Evolutionary conservation across 1,140 invertebrate genomes (phyloP), one percentile per base, ranked within the genome.

Genomic region (Dendroctonus valens): DNA sequence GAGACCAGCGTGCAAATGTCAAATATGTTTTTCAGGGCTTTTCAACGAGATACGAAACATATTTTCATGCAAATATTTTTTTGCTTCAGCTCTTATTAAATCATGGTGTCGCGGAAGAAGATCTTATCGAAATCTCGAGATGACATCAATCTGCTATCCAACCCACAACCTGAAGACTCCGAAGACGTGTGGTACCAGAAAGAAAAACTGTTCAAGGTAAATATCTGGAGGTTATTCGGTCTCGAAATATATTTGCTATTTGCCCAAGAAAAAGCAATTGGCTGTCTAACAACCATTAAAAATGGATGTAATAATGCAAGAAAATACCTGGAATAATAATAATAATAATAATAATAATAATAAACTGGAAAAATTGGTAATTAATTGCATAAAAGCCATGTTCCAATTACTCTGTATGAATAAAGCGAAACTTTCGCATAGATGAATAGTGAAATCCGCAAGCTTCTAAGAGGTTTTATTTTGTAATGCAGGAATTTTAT

Each of bases 161-260:
- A 86, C 59, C 80, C 85, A 59, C 78, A 80, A 53, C 81, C 81
- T 66, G 79, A 81, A 48, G 86, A 88, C 53, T 86, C 88, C 69
- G 87, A 89, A 72, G 88, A 90, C 70, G 84, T 88, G 37, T 90
- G 87, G 88, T 88, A 86, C 74, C 83, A 86, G 70, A 84, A 87
- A 75, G 87, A 90, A 69, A 88, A 87, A 79, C 78, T 90, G 14
- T 87, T 68, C 15, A 68, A 63, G 59, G 66, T 68, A 7, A 41
- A 26, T 26, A 26, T 44, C 41, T 26, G 26, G 26, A 26, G 26
- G 26, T 1, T 26, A 26, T 26, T 26, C 26, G 26, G n/a, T n/a
- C n/a, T n/a, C n/a, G n/a, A n/a, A n/a, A n/a, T n/a, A n/a, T n/a
- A n/a, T n/a, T n/a, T n/a, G n/a, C n/a, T n/a, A n/a, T n/a, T n/a